Conservation (phyloP, 2,888 invertebrate genomes). For the Agriopis marginaria region DNA sequence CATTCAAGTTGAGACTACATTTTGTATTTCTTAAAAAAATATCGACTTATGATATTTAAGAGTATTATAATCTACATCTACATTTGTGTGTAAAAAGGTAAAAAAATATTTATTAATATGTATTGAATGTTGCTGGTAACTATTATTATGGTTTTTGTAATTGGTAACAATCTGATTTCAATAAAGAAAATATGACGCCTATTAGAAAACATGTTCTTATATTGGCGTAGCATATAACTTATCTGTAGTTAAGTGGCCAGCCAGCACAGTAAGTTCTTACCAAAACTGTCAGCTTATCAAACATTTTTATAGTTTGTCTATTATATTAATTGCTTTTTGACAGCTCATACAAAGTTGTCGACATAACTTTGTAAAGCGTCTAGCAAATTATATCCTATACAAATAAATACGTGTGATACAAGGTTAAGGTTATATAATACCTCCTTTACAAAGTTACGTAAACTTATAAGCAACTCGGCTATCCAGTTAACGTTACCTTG, state of each 20-base stretch:
- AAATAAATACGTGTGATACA: no score
- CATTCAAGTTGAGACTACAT: slow-evolving; percentile 5
- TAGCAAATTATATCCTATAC: no score
- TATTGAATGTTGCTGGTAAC: slow-evolving; percentile 30
- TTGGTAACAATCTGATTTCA: slow-evolving; percentile 2
- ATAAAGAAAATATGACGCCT: neutral
- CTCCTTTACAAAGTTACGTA: no score
- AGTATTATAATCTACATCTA: slow-evolving; percentile 26
- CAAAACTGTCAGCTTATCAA: no score
- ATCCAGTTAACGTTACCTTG: no score
- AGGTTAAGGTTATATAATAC: no score
- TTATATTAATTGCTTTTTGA: no score
- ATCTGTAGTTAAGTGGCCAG: neutral
- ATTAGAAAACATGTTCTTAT: neutral
- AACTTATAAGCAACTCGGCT: neutral
- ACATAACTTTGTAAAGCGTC: no score
- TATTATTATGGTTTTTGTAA: neutral
- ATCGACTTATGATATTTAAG: slow-evolving; percentile 6
- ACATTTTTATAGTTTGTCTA: no score
- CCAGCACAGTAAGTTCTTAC: no score
- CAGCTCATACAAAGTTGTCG: no score
- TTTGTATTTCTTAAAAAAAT: slow-evolving; percentile 8
- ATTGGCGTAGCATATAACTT: neutral
- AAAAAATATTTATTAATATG: slow-evolving; percentile 2
- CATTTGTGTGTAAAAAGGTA: slow-evolving; percentile 10